Percentiles rank a stretch among this genome's conserved stretches.
These are phyloP conservation scores for Drosophila atripex DNA, from an alignment of 2,888 invertebrate genomes.

Conservation along the genomic window DNA sequence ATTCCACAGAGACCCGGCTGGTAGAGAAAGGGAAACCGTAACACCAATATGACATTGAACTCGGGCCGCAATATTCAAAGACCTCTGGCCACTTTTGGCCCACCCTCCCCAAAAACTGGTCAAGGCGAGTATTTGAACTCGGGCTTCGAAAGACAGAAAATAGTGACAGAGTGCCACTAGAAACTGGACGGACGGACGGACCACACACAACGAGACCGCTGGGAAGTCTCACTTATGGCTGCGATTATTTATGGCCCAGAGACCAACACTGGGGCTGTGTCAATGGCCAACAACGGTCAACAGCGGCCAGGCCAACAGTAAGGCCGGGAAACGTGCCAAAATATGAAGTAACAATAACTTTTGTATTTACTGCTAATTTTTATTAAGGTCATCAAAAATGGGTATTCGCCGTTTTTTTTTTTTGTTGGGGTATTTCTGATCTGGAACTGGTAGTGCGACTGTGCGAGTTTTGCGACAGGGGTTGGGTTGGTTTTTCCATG, in stretches of 20 bases:
- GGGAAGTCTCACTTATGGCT: slow-evolving; percentile 23
- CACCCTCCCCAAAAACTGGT: slow-evolving; percentile 55
- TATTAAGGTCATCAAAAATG: slow-evolving; percentile 48
- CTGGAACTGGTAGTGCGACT: slow-evolving; percentile 3
- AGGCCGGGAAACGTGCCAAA: slow-evolving; percentile 51
- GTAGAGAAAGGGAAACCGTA: slow-evolving; percentile 18
- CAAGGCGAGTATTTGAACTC: slow-evolving; percentile 62
- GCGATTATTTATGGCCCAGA: slow-evolving; percentile 67
- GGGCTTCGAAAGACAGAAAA: slow-evolving; percentile 26
- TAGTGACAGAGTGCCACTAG: slow-evolving; percentile 71
- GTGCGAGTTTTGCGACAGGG: neutral
- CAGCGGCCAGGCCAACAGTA: slow-evolving; percentile 46
- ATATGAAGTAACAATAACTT: slow-evolving; percentile 29
- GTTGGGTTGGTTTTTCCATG: slow-evolving; percentile 48
- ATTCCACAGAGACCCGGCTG: neutral
- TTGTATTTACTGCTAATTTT: slow-evolving; percentile 47
- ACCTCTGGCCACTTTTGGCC: slow-evolving; percentile 27
- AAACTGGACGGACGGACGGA: slow-evolving; percentile 43
- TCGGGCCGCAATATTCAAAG: slow-evolving; percentile 44
- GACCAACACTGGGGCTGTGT: slow-evolving; percentile 66
- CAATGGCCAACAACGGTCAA: slow-evolving; percentile 63
- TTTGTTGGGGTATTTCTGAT: slow-evolving; percentile 15
- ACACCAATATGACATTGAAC: slow-evolving; percentile 65
- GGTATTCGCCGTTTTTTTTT: slow-evolving; percentile 9
- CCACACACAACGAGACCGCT: slow-evolving; percentile 41